Base-by-base conservation (phyloP, 2,113 vertebrate genomes). In the Pedionomus torquatus region DNA sequence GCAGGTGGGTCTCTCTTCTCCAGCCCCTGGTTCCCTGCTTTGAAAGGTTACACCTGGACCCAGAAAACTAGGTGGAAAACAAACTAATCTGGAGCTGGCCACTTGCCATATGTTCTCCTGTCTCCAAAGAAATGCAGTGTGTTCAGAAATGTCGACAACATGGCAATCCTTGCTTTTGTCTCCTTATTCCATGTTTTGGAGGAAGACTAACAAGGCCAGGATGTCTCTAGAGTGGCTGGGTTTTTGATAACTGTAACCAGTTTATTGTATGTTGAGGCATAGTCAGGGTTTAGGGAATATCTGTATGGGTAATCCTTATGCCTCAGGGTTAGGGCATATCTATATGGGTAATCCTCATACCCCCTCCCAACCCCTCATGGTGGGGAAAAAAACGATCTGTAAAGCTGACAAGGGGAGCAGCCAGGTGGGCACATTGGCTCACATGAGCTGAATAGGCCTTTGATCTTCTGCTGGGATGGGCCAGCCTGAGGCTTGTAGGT, bases 71-170 rank as follows among this genome's bases (percentile, higher is more conserved):
- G 41, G 37, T 72, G 28, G 41, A 92, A 95, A 89, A n/a, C 41
- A 54, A 87, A 18, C 31, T 89, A 35, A 65, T 81, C 33, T 24
- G 31, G 77, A 87, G n/a, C 65, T 96, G 69, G 39, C 44, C 1
- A 6, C 57, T 17, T 72, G 39, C 64, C 17, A 64, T 2, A 1
- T 0, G 2, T 21, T 60, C 19, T 69, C n/a, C n/a, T 0, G 1
- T 37, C 51, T 76, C 61, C 8, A 7, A 41, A 64, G 58, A 60
- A 37, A 35, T 28, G 52, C 11, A 10, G 7, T 4, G 19, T 76
- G n/a, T 55, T 95, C 54, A 43, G 90, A 61, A 82, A 41, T 1
- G 2, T 43, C 49, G 61, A 51, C 84, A 57, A 33, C 30, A 33
- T 0, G 2, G n/a, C 23, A 58, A 9, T 48, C 66, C 37, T 37